phyloP scores from a whole-genome alignment of 2,888 invertebrate species.

The Leptopilina myrica region DNA sequence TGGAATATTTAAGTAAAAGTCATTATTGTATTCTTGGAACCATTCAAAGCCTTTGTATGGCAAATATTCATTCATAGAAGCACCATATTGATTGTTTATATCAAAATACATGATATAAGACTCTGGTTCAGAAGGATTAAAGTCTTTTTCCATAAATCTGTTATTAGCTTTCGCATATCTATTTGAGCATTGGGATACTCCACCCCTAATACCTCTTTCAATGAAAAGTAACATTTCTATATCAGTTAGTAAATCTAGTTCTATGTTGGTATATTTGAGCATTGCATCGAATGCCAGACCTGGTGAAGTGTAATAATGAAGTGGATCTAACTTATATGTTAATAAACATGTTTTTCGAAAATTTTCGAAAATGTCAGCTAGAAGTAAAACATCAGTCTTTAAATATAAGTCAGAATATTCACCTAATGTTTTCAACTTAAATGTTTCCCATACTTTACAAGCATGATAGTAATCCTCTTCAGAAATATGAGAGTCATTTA shows the following conservation, averaged over 20 bases:
- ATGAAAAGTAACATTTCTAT: neutral
- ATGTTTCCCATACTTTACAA: no score
- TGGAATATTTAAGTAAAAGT: no score
- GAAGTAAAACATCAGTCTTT: no score
- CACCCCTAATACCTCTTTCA: neutral
- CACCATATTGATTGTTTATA: no score
- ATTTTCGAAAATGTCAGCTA: no score
- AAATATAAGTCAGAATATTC: neutral
- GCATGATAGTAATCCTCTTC: neutral
- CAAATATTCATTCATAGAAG: neutral
- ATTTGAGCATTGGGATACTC: no score
- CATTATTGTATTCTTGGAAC: constrained; percentile 39
- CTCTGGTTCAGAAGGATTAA: no score
- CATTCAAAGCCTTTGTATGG: neutral
- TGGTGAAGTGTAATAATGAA: neutral
- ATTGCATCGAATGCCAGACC: neutral
- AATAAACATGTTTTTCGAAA: neutral
- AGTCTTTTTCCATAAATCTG: neutral
- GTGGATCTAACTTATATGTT: neutral
- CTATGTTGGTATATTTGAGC: no score
- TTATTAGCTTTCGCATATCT: no score
- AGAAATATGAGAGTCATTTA: constrained; percentile 50
- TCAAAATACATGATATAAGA: no score
- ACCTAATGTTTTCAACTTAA: neutral
- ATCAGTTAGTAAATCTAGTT: neutral